Evolutionary conservation across 2,888 invertebrate species (phyloP).

Genomic region (Nasonovia ribisnigri): DNA sequence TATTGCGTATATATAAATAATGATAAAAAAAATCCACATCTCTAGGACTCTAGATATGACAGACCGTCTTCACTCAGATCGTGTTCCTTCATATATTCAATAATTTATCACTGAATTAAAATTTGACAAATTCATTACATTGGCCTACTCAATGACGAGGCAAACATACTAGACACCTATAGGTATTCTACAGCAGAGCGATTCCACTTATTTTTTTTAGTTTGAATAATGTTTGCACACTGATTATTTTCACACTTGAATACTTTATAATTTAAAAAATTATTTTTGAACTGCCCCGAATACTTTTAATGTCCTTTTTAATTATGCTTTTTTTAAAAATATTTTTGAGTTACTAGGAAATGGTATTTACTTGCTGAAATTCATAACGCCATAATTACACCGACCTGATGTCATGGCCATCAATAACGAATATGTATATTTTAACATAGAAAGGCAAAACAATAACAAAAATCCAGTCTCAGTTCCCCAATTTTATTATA

Average conservation of each 20-base stretch:
- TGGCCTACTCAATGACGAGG: no score
- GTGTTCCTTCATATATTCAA: no score
- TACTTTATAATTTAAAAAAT: neutral
- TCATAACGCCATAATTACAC: neutral
- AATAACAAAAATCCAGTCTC: neutral
- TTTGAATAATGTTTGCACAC: no score
- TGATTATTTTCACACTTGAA: neutral
- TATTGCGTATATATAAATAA: no score
- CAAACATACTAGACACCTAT: no score
- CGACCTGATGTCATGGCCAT: neutral
- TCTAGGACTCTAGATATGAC: no score
- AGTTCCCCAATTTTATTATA: neutral
- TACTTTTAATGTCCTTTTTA: neutral
- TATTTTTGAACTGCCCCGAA: neutral
- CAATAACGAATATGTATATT: neutral
- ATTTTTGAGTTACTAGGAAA: neutral
- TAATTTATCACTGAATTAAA: no score
- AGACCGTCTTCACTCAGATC: no score
- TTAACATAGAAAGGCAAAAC: neutral
- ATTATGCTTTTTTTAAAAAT: neutral
- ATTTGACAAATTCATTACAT: no score
- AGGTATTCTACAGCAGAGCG: no score
- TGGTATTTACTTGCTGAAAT: neutral
- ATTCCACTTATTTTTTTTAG: no score
- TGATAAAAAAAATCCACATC: no score